Conservation (phyloP, 1,140 invertebrate genomes). For the Calephelis virginiensis region DNA sequence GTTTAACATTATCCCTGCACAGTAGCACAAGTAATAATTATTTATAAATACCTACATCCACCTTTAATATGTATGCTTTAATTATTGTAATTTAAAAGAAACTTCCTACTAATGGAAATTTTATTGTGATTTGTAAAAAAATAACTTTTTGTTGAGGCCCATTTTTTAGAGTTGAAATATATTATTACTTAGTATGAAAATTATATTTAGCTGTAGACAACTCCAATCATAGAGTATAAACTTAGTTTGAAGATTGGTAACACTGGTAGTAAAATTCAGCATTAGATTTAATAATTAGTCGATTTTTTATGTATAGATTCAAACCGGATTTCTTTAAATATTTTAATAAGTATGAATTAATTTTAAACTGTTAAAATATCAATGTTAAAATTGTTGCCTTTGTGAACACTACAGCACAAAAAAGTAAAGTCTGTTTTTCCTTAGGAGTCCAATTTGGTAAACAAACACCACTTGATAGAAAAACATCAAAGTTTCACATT, state of each 20-base stretch:
- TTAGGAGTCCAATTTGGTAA: too few species aligned
- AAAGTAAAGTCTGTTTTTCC: too few species aligned
- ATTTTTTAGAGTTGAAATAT: conserved; percentile 2
- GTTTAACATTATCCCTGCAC: conserved; percentile 2
- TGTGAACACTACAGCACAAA: too few species aligned
- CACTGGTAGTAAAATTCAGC: background rate
- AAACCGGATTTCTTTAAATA: background rate
- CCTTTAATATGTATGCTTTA: background rate
- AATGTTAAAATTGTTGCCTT: too few species aligned
- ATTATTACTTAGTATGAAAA: background rate
- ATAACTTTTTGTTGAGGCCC: background rate
- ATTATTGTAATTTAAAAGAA: background rate
- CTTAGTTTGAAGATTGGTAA: conserved; percentile 5
- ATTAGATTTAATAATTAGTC: conserved; percentile 3
- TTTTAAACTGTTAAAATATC: conserved; percentile 4
- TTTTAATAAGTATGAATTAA: conserved; percentile 4
- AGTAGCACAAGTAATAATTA: background rate
- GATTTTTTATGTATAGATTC: conserved; percentile 14
- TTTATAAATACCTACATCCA: background rate
- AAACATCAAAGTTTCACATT: too few species aligned
- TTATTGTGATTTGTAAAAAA: background rate
- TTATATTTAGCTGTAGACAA: conserved; percentile 13
- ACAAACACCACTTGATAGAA: too few species aligned
- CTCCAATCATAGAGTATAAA: conserved; percentile 2
- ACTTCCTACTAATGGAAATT: background rate